These are phyloP conservation scores for Smittia aterrima DNA, from an alignment of 2,888 invertebrate genomes.

Conservation along the genomic window DNA sequence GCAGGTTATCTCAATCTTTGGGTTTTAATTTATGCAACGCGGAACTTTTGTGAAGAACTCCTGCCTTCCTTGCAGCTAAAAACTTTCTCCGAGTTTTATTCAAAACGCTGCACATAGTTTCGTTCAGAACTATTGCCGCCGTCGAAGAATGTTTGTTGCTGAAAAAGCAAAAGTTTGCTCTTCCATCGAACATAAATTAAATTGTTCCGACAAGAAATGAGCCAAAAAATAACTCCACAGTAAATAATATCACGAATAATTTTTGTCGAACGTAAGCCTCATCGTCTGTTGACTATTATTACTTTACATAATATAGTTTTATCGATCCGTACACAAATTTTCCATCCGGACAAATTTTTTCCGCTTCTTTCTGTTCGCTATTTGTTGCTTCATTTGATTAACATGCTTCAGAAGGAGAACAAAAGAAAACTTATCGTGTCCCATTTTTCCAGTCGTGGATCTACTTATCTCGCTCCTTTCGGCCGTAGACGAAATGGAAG, in stretches of 20 bases:
- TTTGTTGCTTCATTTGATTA: constrained; percentile 7
- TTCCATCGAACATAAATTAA: not conserved
- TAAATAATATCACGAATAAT: not conserved
- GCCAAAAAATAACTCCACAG: not conserved
- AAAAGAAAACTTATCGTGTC: not conserved
- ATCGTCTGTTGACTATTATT: not conserved
- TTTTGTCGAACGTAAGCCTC: not conserved
- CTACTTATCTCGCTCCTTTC: not conserved
- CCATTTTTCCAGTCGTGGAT: not conserved
- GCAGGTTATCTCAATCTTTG: too few relatives aligned
- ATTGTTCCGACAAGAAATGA: not conserved
- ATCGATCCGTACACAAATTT: not conserved
- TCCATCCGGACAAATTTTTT: not conserved
- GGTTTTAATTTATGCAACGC: too few relatives aligned
- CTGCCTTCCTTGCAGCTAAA: not conserved
- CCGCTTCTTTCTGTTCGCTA: not conserved
- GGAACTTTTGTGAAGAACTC: too few relatives aligned
- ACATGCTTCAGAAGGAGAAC: not conserved
- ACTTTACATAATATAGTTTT: not conserved
- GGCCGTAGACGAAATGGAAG: not conserved
- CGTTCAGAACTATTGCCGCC: not conserved
- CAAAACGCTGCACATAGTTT: not conserved
- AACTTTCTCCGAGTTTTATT: not conserved
- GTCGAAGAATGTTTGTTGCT: not conserved
- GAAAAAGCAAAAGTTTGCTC: not conserved